Evolutionary conservation across 2,888 invertebrate genomes (phyloP).

Genomic region (Pristionchus japonicus): DNA sequence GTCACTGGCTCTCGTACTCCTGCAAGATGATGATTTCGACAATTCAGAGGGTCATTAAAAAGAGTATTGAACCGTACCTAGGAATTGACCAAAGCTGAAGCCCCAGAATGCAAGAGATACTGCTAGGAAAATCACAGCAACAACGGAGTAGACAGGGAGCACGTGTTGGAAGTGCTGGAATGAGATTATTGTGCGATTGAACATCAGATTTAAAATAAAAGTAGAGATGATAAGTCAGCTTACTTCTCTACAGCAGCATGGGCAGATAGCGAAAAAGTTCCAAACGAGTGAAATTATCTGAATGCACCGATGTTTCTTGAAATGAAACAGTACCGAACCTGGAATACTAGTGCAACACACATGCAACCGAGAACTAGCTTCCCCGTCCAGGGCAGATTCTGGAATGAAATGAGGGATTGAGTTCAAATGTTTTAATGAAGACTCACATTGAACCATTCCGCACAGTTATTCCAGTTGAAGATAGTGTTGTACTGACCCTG

Average conservation of each 20-base stretch:
- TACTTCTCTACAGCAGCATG: not conserved
- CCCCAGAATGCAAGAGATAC: not conserved
- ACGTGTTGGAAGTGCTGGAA: not conserved
- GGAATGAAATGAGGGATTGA: too few species aligned
- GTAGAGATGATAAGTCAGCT: not conserved
- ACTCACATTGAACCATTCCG: not conserved
- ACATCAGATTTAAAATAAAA: not conserved
- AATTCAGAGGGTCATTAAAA: too few species aligned
- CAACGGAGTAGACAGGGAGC: not conserved
- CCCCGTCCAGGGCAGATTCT: not conserved
- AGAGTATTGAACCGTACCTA: too few species aligned
- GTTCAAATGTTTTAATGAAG: too few species aligned
- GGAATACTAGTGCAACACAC: not conserved
- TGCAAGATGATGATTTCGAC: too few species aligned
- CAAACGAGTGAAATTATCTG: not conserved
- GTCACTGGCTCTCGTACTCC: not conserved
- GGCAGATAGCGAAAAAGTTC: not conserved
- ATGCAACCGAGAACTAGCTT: not conserved
- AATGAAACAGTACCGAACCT: too few species aligned
- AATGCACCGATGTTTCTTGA: too few species aligned
- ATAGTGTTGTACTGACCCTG: not conserved
- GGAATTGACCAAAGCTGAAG: not conserved
- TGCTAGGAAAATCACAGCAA: not conserved
- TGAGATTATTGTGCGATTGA: too few species aligned
- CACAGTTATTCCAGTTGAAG: not conserved